These are phyloP conservation scores for Oplegnathus fasciatus DNA, from an alignment of 2,113 vertebrate genomes.

Conservation along the genomic window DNA sequence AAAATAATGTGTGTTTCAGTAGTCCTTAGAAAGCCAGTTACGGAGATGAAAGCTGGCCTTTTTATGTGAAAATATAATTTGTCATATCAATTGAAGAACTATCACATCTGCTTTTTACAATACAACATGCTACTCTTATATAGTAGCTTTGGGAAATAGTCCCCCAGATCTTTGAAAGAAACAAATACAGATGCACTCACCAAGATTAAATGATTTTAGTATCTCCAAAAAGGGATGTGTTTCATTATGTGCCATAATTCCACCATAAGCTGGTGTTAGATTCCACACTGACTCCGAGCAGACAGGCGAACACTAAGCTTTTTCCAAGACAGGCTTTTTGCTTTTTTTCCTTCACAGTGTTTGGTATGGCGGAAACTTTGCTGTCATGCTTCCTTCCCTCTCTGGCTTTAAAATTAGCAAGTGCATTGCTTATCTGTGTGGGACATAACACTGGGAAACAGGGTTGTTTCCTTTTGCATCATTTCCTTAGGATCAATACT, in stretches of 20 bases:
- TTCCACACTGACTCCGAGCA: slow-evolving; percentile 41
- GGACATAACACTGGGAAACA: slow-evolving; percentile 88
- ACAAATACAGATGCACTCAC: slow-evolving; percentile 74
- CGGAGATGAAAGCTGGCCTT: background rate
- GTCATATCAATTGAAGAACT: background rate
- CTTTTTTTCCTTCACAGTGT: slow-evolving; percentile 68
- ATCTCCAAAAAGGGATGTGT: slow-evolving; percentile 79
- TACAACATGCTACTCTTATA: background rate
- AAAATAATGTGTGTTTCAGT: background rate
- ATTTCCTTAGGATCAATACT: slow-evolving; percentile 89
- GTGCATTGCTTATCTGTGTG: slow-evolving; percentile 91
- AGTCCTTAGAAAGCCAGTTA: background rate
- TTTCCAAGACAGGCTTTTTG: slow-evolving; percentile 70
- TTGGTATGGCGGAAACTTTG: slow-evolving; percentile 91
- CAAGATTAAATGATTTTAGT: slow-evolving; percentile 75
- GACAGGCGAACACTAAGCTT: slow-evolving; percentile 51
- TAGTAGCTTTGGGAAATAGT: background rate
- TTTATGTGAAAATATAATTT: background rate
- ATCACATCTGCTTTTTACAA: background rate
- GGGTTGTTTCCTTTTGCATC: slow-evolving; percentile 93
- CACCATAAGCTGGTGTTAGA: slow-evolving; percentile 64
- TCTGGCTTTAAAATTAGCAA: slow-evolving; percentile 93
- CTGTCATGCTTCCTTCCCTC: slow-evolving; percentile 95
- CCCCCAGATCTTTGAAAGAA: background rate
- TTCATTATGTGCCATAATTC: slow-evolving; percentile 89